A percentile compares a stretch with the other conserved stretches of the same genome.
Conservation (phyloP, 2,888 invertebrate genomes). For the Cyclophora punctaria region DNA sequence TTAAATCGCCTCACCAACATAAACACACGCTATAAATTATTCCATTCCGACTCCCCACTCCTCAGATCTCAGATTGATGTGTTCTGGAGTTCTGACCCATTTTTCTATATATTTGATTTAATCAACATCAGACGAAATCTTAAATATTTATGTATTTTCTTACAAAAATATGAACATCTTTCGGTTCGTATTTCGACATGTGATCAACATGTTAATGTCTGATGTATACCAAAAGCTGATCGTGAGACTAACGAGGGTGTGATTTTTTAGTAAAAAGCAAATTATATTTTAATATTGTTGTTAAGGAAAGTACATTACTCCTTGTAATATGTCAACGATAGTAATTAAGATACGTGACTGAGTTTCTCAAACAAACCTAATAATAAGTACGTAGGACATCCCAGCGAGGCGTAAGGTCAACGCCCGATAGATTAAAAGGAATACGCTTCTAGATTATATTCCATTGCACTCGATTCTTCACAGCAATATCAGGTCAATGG, state of each 20-base stretch:
- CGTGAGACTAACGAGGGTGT: too few relatives aligned
- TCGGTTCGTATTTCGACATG: too few relatives aligned
- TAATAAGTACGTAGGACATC: slow-evolving; percentile 1
- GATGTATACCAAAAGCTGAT: too few relatives aligned
- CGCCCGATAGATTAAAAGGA: slow-evolving; percentile 14
- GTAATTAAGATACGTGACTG: slow-evolving; percentile 9
- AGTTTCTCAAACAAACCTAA: slow-evolving; percentile 5
- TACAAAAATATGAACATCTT: too few relatives aligned
- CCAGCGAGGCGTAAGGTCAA: slow-evolving; percentile 6
- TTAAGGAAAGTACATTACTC: too few relatives aligned
- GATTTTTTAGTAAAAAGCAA: too few relatives aligned
- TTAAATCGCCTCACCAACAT: background rate
- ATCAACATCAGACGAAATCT: background rate
- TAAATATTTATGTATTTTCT: too few relatives aligned
- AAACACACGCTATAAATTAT: slow-evolving; percentile 8
- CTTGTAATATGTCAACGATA: slow-evolving; percentile 3
- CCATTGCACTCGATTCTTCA: slow-evolving; percentile 5
- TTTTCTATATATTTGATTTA: slow-evolving; percentile 10
- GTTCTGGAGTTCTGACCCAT: slow-evolving; percentile 13
- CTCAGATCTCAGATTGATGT: slow-evolving; percentile 1
- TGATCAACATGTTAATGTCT: too few relatives aligned
- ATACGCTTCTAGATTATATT: slow-evolving; percentile 8
- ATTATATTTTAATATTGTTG: background rate
- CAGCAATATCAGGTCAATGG: slow-evolving; percentile 2
- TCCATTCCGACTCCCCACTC: slow-evolving; percentile 5